A percentile compares a stretch with the other conserved stretches of the same genome.
Evolutionary conservation across 2,797 vertebrate genomes (phyloP).

Genomic region (Rhinophrynus dorsalis): DNA sequence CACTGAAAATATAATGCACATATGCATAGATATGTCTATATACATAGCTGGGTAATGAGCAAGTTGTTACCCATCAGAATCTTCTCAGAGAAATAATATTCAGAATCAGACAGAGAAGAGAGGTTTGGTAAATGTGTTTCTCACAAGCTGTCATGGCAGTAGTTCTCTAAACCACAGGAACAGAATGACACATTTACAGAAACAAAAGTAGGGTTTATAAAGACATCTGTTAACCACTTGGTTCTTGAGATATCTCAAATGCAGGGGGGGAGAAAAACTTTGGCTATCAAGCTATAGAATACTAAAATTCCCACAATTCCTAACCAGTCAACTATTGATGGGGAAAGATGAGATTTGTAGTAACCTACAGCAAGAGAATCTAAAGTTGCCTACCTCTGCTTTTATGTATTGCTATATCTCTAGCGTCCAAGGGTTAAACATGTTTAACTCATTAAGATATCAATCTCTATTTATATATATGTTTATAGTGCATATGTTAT

Average conservation of each 20-base stretch:
- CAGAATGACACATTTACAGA: neutral
- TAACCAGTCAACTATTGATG: no score
- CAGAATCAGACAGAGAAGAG: neutral
- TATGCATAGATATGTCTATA: conserved; percentile 44
- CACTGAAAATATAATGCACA: conserved; percentile 37
- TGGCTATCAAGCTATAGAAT: no score
- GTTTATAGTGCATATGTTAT: conserved; percentile 36
- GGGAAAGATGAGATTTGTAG: no score
- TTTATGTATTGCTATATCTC: no score
- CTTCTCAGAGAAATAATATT: neutral
- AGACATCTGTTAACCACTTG: conserved; percentile 1
- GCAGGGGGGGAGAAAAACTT: no score
- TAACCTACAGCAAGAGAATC: no score
- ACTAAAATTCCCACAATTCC: no score
- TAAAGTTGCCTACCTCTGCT: no score
- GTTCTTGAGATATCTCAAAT: no score
- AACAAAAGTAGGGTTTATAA: neutral
- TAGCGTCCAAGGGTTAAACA: no score
- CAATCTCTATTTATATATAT: conserved; percentile 25
- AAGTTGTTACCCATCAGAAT: neutral
- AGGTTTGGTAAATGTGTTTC: conserved; percentile 1
- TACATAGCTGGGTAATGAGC: conserved; percentile 5
- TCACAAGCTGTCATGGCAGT: neutral
- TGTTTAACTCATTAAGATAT: conserved; percentile 26
- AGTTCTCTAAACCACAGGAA: neutral